phyloP scores from a whole-genome alignment of 2,888 invertebrate species.

The Augiades crinisus region DNA sequence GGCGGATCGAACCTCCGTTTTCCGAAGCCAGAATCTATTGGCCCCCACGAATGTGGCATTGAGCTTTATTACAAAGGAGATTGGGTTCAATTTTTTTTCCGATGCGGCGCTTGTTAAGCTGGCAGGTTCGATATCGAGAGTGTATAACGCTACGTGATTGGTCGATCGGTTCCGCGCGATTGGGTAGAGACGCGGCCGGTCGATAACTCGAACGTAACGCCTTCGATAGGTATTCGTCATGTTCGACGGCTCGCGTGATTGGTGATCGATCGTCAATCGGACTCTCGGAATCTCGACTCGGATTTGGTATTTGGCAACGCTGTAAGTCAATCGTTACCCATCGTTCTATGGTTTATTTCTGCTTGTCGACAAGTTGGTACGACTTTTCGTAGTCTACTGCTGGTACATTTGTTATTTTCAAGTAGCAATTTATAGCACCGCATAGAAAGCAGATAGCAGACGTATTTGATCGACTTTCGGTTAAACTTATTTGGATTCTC shows the following conservation, averaged over 20 bases:
- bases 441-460: too few relatives aligned
- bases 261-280: constrained; percentile 4
- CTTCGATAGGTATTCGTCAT: constrained; percentile 60
- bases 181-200: constrained; percentile 73
- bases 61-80: constrained; percentile 29
- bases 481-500: too few relatives aligned
- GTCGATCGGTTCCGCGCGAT: constrained; percentile 83
- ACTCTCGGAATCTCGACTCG: too few relatives aligned
- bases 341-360: too few relatives aligned
- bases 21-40: constrained; percentile 34
- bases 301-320: too few relatives aligned
- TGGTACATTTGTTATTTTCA: too few relatives aligned
- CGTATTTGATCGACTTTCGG: too few relatives aligned
- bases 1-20: constrained; percentile 69
- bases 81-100: constrained; percentile 26
- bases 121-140: constrained; percentile 58
- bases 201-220: constrained; percentile 65
- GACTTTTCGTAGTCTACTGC: too few relatives aligned
- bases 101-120: constrained; percentile 39
- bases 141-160: constrained; percentile 59
- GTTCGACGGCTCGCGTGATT: constrained; percentile 46
- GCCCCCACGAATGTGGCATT: constrained; percentile 1
- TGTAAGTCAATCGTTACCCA: too few relatives aligned
- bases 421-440: too few relatives aligned
- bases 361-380: too few relatives aligned